Conservation (phyloP, 2,797 vertebrate genomes). For the Acestrorhynchus altus region DNA sequence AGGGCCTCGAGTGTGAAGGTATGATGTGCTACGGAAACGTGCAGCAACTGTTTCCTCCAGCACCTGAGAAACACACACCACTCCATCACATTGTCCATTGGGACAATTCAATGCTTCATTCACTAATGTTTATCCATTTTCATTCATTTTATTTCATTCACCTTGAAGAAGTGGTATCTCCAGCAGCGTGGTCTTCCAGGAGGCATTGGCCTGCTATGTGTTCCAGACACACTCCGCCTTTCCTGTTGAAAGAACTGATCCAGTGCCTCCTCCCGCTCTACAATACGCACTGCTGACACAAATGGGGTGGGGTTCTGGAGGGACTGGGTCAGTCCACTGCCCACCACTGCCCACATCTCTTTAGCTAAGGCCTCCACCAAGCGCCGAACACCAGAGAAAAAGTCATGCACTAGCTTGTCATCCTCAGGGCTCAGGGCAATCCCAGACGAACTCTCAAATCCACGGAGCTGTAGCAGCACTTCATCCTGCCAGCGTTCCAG, state of each 20-base stretch:
- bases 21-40: conserved; percentile 79
- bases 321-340: conserved; percentile 82
- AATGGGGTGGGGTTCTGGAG: conserved; percentile 88
- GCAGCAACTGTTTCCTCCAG: conserved; percentile 77
- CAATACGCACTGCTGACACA: conserved; percentile 90
- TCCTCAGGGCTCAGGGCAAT: conserved; percentile 69
- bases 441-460: conserved; percentile 48
- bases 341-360: conserved; percentile 88
- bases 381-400: conserved; percentile 85
- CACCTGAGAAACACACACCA: conserved; percentile 64
- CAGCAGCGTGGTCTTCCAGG: conserved; percentile 88
- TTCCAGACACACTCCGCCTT: conserved; percentile 52
- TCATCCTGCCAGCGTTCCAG: conserved; percentile 89
- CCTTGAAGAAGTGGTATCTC: conserved; percentile 85
- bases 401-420: conserved; percentile 77
- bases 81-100: background rate
- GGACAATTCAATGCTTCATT: background rate
- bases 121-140: no score
- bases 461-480: conserved; percentile 83
- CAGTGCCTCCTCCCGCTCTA: conserved; percentile 89
- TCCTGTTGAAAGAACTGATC: conserved; percentile 77
- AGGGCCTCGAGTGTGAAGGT: conserved; percentile 73
- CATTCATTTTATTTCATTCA: conserved; percentile 49
- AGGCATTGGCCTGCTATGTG: conserved; percentile 72
- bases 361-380: conserved; percentile 86